A percentile compares a stretch with the other conserved stretches of the same genome.
These are phyloP conservation scores for Tethea ocularis DNA, from an alignment of 2,888 invertebrate species.

Conservation along the genomic window DNA sequence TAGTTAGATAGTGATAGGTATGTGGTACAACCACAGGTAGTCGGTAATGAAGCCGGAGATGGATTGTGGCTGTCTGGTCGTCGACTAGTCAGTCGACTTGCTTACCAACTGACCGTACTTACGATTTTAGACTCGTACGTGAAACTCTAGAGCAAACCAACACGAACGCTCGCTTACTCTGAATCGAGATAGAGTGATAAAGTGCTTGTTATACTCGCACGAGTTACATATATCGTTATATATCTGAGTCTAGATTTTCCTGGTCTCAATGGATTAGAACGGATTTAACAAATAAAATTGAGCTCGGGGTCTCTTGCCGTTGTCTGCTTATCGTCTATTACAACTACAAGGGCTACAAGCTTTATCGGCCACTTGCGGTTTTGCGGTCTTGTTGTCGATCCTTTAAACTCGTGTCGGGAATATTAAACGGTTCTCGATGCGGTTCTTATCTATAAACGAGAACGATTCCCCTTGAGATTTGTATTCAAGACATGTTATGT, in stretches of 20 bases:
- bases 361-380: constrained; percentile 10
- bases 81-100: background rate
- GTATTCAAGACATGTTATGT: constrained; percentile 7
- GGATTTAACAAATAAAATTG: constrained; percentile 1
- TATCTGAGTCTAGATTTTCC: constrained; percentile 1
- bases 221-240: background rate
- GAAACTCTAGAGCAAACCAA: background rate
- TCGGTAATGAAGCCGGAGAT: background rate
- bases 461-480: constrained; percentile 10
- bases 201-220: background rate
- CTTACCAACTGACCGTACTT: background rate
- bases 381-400: background rate
- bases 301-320: background rate
- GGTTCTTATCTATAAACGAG: constrained; percentile 9
- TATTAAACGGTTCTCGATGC: constrained; percentile 10
- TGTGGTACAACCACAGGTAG: background rate
- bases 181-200: background rate
- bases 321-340: background rate
- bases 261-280: constrained; percentile 1
- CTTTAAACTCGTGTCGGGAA: constrained; percentile 1
- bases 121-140: background rate
- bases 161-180: background rate
- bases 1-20: background rate
- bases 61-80: background rate
- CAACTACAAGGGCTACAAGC: constrained; percentile 2